Evolutionary conservation across 2,888 invertebrate species (phyloP).

Genomic region (Tipula confusa): DNA sequence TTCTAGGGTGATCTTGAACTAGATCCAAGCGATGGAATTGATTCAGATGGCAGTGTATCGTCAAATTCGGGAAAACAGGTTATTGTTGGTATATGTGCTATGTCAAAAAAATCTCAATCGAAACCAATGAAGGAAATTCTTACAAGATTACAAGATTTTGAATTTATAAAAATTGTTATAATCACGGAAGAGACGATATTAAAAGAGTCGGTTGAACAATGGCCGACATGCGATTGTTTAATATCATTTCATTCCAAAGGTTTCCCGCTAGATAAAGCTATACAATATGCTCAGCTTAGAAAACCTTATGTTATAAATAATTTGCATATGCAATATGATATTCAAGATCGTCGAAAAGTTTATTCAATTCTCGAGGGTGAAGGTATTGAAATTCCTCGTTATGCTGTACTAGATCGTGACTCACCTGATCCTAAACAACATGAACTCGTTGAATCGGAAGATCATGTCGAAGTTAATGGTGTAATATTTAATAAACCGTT

Average conservation of each 20-base stretch:
- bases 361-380: constrained; percentile 90
- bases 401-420: constrained; percentile 94
- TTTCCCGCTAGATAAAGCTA: constrained; percentile 96
- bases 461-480: constrained; percentile 95
- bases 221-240: constrained; percentile 96
- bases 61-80: constrained; percentile 75
- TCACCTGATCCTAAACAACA: constrained; percentile 90
- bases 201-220: constrained; percentile 92
- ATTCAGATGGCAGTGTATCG: constrained; percentile 56
- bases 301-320: constrained; percentile 98
- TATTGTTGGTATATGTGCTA: constrained; percentile 97
- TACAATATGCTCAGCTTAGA: constrained; percentile 88
- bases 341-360: constrained; percentile 90
- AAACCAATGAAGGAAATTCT: constrained; percentile 99
- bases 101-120: constrained; percentile 98
- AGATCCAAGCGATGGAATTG: constrained; percentile 56
- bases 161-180: constrained; percentile 90
- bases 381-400: constrained; percentile 96
- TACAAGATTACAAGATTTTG: constrained; percentile 90
- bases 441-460: constrained; percentile 90
- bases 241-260: constrained; percentile 98
- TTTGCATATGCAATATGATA: constrained; percentile 96
- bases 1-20: constrained; percentile 66
- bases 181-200: constrained; percentile 96
- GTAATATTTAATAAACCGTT: constrained; percentile 96